phyloP scores from a whole-genome alignment of 2,888 invertebrate genomes.

The Trilocha varians region DNA sequence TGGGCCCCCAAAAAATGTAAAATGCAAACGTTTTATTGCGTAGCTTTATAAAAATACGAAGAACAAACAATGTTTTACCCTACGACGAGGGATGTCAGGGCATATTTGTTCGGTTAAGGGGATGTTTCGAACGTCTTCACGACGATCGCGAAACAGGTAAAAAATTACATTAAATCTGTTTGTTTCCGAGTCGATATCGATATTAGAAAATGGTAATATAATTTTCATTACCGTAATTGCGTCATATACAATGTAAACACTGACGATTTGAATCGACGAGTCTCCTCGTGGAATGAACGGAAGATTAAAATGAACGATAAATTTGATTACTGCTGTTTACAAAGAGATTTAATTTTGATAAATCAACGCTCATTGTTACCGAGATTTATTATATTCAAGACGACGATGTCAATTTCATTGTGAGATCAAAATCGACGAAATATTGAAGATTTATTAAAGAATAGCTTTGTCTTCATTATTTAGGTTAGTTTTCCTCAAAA shows the following conservation, averaged over 20 bases:
- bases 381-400: conserved; percentile 51
- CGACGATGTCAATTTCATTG: conserved; percentile 27
- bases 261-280: conserved; percentile 28
- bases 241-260: conserved; percentile 31
- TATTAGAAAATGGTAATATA: conserved; percentile 13
- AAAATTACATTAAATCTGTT: conserved; percentile 9
- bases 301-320: conserved; percentile 67
- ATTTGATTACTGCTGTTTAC: conserved; percentile 62
- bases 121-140: conserved; percentile 37
- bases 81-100: conserved; percentile 52
- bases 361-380: conserved; percentile 62
- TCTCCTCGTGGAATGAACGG: conserved; percentile 51
- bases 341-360: conserved; percentile 71
- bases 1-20: conserved; percentile 65
- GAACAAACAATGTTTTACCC: conserved; percentile 66
- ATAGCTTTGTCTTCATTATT: no score
- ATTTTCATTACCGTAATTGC: conserved; percentile 29
- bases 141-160: conserved; percentile 29
- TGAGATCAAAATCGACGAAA: conserved; percentile 9
- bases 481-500: no score
- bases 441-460: conserved; percentile 4
- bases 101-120: conserved; percentile 48
- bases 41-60: conserved; percentile 64
- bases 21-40: conserved; percentile 71
- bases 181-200: conserved; percentile 11